A percentile compares a stretch with the other conserved stretches of the same genome.
Conservation (phyloP, 2,797 vertebrate genomes). For the Neosilurus mollespiculum region DNA sequence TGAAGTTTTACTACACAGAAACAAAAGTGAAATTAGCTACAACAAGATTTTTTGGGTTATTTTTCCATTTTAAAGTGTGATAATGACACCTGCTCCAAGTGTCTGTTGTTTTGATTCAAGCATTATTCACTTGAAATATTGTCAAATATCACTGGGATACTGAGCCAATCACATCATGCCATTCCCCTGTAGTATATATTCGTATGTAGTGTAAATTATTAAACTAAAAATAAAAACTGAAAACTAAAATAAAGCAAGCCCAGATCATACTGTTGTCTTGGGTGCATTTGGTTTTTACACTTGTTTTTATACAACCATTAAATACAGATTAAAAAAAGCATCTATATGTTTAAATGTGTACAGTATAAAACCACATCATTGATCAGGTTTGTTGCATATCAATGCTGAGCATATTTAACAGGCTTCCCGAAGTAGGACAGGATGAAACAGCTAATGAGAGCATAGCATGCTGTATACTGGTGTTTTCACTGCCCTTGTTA, state of each 20-base stretch:
- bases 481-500: constrained; percentile 26
- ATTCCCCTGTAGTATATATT: too few species aligned
- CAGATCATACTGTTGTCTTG: too few species aligned
- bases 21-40: too few species aligned
- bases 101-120: too few species aligned
- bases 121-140: too few species aligned
- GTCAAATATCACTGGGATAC: too few species aligned
- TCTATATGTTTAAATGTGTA: not conserved
- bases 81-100: too few species aligned
- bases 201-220: not conserved
- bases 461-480: not conserved
- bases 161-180: too few species aligned
- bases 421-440: not conserved
- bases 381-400: not conserved
- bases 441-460: constrained; percentile 21
- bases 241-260: not conserved
- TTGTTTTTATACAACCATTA: not conserved
- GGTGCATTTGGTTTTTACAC: not conserved
- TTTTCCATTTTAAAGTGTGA: too few species aligned
- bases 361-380: not conserved
- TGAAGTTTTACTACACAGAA: too few species aligned
- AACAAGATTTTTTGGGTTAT: too few species aligned
- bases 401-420: not conserved
- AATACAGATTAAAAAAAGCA: not conserved
- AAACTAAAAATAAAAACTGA: not conserved